Conservation (phyloP, 2,113 vertebrate genomes). For the Chiloscyllium plagiosum region DNA sequence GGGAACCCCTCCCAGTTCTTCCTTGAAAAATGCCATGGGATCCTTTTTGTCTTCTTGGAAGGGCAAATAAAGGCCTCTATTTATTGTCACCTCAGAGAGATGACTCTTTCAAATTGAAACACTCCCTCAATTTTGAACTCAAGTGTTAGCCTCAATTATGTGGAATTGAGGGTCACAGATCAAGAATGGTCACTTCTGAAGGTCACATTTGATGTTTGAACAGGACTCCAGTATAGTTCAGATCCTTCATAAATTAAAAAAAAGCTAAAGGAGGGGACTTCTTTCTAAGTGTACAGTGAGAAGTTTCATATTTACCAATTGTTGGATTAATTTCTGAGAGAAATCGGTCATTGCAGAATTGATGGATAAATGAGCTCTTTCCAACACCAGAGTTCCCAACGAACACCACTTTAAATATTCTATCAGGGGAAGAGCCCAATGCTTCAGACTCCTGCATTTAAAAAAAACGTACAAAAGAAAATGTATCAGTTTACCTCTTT, state of each 20-base stretch:
- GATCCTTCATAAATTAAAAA: not conserved
- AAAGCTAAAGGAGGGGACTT: not conserved
- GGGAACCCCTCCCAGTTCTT: too few species aligned
- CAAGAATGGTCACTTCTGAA: not conserved
- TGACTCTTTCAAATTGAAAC: not conserved
- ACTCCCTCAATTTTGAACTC: not conserved
- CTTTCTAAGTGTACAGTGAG: not conserved
- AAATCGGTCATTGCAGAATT: slow-evolving; percentile 63
- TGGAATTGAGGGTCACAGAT: not conserved
- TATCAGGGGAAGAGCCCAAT: slow-evolving; percentile 47
- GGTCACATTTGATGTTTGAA: not conserved
- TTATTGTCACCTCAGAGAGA: not conserved
- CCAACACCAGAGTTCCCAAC: slow-evolving; percentile 71
- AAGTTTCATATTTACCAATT: slow-evolving; percentile 55
- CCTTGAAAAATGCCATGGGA: too few species aligned
- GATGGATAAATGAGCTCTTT: slow-evolving; percentile 75
- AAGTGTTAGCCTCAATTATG: not conserved
- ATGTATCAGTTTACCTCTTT: not conserved
- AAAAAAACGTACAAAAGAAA: slow-evolving; percentile 36
- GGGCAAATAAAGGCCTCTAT: not conserved
- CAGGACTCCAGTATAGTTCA: not conserved
- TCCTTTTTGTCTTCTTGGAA: not conserved
- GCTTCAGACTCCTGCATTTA: slow-evolving; percentile 42
- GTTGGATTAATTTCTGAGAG: slow-evolving; percentile 54
- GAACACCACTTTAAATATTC: slow-evolving; percentile 74